Percentiles rank a stretch among this genome's conserved stretches.
These are phyloP conservation scores for Nysson spinosus DNA, from an alignment of 2,888 invertebrate genomes.

Conservation along the genomic window DNA sequence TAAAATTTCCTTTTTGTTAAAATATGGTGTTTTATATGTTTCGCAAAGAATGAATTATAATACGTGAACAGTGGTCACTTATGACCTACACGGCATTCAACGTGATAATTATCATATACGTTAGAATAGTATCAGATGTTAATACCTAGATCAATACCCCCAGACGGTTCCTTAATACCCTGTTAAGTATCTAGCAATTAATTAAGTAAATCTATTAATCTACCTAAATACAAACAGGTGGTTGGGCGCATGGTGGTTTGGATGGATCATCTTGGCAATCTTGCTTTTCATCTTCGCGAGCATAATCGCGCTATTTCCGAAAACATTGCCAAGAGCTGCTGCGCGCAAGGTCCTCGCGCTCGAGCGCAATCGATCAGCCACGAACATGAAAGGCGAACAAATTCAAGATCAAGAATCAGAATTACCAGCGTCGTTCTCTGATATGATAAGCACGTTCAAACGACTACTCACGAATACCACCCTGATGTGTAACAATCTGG, in stretches of 20 bases:
- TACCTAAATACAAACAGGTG: constrained; percentile 78
- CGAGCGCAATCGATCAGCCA: constrained; percentile 70
- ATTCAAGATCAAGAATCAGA: constrained; percentile 67
- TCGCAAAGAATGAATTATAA: no score
- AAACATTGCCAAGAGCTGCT: constrained; percentile 83
- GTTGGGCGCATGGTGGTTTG: constrained; percentile 92
- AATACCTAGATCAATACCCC: no score
- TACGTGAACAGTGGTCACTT: no score
- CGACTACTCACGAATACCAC: constrained; percentile 83
- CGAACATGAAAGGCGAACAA: constrained; percentile 63
- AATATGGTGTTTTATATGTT: no score
- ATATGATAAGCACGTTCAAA: constrained; percentile 83
- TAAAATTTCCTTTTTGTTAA: no score
- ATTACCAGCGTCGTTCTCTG: constrained; percentile 74
- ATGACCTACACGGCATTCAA: no score
- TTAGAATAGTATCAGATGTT: no score
- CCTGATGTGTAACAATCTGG: constrained; percentile 85
- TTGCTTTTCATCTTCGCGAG: constrained; percentile 81
- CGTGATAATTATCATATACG: no score
- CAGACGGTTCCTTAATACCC: no score
- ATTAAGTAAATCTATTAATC: background rate
- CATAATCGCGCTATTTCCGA: constrained; percentile 84
- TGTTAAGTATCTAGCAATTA: background rate
- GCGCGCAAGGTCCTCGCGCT: constrained; percentile 78
- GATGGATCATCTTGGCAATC: constrained; percentile 83